Base-by-base conservation (phyloP, 2,797 vertebrate genomes). In the Tinamus major region DNA sequence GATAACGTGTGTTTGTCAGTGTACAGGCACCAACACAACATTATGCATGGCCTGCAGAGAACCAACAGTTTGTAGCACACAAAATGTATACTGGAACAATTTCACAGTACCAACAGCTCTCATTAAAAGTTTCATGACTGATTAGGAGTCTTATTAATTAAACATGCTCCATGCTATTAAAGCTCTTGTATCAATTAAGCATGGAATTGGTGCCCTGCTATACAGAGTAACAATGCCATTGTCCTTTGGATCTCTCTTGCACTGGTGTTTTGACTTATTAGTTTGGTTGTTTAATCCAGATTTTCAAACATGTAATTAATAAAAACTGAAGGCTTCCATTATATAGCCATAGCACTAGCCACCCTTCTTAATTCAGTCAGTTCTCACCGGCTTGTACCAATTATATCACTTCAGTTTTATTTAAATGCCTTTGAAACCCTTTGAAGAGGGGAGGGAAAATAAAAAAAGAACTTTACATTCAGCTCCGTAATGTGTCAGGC, bases 101-200 rank as follows among this genome's bases (percentile, higher is more conserved):
- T 91, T 89, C 56, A 42, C 39, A 79, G 44, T 29, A 90, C 31
- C 33, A 78, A 90, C 35, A 92, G 37, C 79, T 85, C 77, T 92
- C 49, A 24, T 85, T 95, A 62, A 92, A 96, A 89, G 46, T 96
- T 96, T 96, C 74, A 92, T 86, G 79, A 72, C 69, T 68, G 77
- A 67, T 80, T 95, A 92, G 78, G 72, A 95, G n/a, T n/a, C 77
- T 78, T 92, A 87, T 94, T 94, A 96, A 96, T 95, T 96, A 96
- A 96, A 93, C 90, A 95, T 93, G 70, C 19, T 81, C 27, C 37
- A 31, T 55, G 75, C 93, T 95, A 93, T 85, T 91, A 63, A 67
- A 85, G 65, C 51, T 93, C 87, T 93, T 92, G 94, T 94, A 90
- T 87, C 77, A 94, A 92, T 95, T 95, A 92, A 94, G 84, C 42